Conservation (phyloP, 2,113 vertebrate species). For the Puffinus mauretanicus region DNA sequence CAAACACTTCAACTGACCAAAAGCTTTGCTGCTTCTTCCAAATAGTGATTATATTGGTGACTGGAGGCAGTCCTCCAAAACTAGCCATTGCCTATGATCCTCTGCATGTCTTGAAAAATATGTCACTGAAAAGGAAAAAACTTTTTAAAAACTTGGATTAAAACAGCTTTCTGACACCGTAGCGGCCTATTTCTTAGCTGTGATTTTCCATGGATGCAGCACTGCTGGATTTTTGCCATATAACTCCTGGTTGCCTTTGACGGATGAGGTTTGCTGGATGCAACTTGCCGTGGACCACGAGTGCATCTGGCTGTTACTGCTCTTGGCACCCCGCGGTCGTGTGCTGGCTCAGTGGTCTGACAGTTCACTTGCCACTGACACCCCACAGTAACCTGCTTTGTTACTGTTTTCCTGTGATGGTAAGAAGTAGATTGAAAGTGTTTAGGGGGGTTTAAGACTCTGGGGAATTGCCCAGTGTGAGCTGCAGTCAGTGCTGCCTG, state of each 20-base stretch:
- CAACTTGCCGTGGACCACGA: not conserved
- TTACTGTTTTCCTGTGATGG: not conserved
- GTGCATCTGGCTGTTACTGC: not conserved
- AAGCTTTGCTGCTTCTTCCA: not conserved
- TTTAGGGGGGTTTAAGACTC: not conserved
- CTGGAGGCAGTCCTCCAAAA: not conserved
- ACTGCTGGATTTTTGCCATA: not conserved
- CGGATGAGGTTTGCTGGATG: not conserved
- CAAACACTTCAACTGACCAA: not conserved
- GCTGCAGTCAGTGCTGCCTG: not conserved
- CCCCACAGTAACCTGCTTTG: not conserved
- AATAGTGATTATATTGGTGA: not conserved
- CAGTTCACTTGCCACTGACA: not conserved
- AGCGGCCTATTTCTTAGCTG: not conserved
- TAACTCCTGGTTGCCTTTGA: not conserved
- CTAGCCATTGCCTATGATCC: not conserved
- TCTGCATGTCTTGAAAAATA: constrained; percentile 1
- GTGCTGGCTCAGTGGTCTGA: not conserved
- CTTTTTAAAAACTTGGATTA: not conserved
- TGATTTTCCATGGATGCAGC: constrained; percentile 31
- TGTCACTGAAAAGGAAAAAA: not conserved
- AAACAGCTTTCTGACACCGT: not conserved
- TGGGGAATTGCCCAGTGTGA: not conserved
- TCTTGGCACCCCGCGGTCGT: rapidly evolving
- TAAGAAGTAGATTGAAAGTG: not conserved